phyloP scores from a whole-genome alignment of 2,113 vertebrate genomes.

The Gopherus evgoodei region DNA sequence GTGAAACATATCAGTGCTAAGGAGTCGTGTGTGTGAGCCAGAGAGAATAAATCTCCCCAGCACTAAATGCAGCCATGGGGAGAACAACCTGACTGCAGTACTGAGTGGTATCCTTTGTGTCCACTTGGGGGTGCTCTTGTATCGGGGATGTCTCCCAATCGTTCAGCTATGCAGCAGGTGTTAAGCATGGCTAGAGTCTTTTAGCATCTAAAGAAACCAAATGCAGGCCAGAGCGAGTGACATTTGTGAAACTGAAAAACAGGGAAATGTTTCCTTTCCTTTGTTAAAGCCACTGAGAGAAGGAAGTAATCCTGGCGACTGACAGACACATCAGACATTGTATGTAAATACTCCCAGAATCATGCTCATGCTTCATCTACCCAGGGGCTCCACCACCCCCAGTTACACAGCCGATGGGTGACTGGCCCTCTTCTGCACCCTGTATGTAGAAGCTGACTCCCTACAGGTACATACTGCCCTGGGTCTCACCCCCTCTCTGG shows the following conservation, averaged over 20 bases:
- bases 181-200: not conserved
- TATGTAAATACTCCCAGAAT: not conserved
- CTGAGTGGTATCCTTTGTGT: not conserved
- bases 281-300: not conserved
- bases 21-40: not conserved
- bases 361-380: not conserved
- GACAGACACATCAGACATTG: not conserved
- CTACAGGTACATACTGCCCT: not conserved
- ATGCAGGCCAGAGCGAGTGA: rapidly evolving
- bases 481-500: not conserved
- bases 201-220: rapidly evolving
- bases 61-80: not conserved
- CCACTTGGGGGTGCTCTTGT: conserved; percentile 67
- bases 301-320: not conserved
- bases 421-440: not conserved
- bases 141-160: rapidly evolving
- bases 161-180: not conserved
- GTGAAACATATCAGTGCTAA: not conserved
- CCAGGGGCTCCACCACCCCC: not conserved
- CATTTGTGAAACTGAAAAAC: not conserved
- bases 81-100: rapidly evolving
- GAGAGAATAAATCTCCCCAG: not conserved
- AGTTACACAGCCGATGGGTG: not conserved
- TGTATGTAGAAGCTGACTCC: not conserved
- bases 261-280: not conserved